Percentiles rank a stretch among this genome's conserved stretches.
Evolutionary conservation across 2,113 vertebrate genomes (phyloP).

Genomic region (Carettochelys insculpta): DNA sequence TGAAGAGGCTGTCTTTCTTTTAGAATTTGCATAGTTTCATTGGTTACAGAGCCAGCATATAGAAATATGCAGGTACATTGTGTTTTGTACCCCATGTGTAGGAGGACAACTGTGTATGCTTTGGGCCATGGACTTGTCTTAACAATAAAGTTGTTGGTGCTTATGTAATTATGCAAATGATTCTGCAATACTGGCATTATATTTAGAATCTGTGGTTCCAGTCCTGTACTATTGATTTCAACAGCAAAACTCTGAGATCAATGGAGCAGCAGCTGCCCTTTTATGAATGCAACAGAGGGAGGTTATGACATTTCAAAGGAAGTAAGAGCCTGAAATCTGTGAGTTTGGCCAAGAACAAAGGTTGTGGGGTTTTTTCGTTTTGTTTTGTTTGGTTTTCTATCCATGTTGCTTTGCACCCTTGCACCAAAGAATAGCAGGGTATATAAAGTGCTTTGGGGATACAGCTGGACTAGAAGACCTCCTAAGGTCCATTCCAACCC

Average conservation of each 20-base stretch:
- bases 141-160: conserved; percentile 1
- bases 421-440: not conserved
- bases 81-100: not conserved
- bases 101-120: not conserved
- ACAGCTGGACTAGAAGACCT: too few species aligned
- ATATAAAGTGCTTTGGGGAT: not conserved
- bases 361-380: too few species aligned
- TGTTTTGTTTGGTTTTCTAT: too few species aligned
- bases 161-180: conserved; percentile 12
- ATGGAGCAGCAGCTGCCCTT: not conserved
- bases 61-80: not conserved
- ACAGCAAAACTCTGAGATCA: conserved; percentile 32
- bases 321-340: not conserved
- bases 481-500: too few species aligned
- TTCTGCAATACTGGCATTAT: conserved; percentile 26
- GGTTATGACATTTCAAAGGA: not conserved
- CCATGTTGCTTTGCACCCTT: not conserved
- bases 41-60: not conserved
- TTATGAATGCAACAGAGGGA: not conserved
- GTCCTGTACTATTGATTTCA: conserved; percentile 8
- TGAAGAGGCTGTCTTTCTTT: not conserved
- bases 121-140: not conserved
- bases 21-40: not conserved
- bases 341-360: not conserved
- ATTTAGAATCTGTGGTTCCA: conserved; percentile 32